Evolutionary conservation across 64 coral and sea anemone species (phyloP).

Genomic region (Dendrophyllia cribrosa): DNA sequence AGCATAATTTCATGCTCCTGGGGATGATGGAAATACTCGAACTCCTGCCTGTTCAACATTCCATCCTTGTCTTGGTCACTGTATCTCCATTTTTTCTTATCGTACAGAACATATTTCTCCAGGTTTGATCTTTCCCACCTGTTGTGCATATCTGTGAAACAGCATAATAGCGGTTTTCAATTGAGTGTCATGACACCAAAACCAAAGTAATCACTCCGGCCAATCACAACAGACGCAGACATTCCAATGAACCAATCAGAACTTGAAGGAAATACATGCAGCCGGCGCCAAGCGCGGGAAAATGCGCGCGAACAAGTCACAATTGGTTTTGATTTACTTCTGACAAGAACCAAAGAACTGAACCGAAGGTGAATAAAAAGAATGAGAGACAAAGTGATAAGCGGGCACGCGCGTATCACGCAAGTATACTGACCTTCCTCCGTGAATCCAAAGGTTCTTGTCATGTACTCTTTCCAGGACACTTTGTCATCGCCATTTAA

Average conservation of each 20-base stretch:
- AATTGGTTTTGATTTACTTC: too few species aligned
- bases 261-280: too few species aligned
- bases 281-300: too few species aligned
- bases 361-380: too few species aligned
- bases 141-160: slow-evolving; percentile 82
- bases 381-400: too few species aligned
- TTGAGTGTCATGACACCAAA: too few species aligned
- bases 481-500: slow-evolving; percentile 79
- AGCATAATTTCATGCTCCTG: slow-evolving; percentile 94
- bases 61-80: slow-evolving; percentile 91
- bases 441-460: slow-evolving; percentile 82
- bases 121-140: slow-evolving; percentile 83
- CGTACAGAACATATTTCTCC: slow-evolving; percentile 73
- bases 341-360: too few species aligned
- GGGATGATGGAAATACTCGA: slow-evolving; percentile 89
- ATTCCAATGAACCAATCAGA: too few species aligned
- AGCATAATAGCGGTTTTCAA: background rate
- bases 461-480: slow-evolving; percentile 91
- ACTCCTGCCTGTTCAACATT: slow-evolving; percentile 77
- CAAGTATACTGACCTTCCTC: slow-evolving; percentile 62
- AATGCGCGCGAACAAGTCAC: too few species aligned
- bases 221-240: too few species aligned
- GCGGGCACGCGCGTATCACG: too few species aligned
- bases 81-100: slow-evolving; percentile 91
- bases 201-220: too few species aligned